Percentiles rank a stretch among this genome's conserved stretches.
These are phyloP conservation scores for Bacillus rossius DNA, from an alignment of 1,140 invertebrate genomes.

Conservation along the genomic window DNA sequence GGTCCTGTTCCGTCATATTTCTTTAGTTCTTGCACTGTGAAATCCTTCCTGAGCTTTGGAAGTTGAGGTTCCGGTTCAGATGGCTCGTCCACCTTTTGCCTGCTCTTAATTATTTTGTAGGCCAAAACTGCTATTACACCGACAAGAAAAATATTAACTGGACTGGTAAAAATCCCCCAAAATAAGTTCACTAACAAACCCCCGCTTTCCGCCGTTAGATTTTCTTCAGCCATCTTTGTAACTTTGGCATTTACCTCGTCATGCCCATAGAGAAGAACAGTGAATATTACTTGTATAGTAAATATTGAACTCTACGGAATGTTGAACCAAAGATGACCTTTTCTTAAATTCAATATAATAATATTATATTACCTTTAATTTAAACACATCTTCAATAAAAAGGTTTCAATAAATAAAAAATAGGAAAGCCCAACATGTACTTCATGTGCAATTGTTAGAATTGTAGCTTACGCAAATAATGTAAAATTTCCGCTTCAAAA, in stretches of 20 bases:
- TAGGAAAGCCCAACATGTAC: too few relatives aligned
- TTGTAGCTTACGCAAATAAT: too few relatives aligned
- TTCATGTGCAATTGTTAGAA: too few relatives aligned
- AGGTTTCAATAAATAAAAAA: too few relatives aligned
- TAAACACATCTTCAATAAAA: too few relatives aligned
- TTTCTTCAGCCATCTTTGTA: conserved; percentile 16
- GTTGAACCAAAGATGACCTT: too few relatives aligned
- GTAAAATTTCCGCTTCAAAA: too few relatives aligned
- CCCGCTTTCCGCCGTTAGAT: neutral
- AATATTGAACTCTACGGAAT: too few relatives aligned
- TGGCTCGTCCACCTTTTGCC: conserved; percentile 44
- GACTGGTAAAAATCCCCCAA: conserved; percentile 63
- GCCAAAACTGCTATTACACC: conserved; percentile 70
- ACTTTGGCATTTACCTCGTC: conserved; percentile 9
- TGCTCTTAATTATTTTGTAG: conserved; percentile 79
- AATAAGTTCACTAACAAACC: conserved; percentile 42
- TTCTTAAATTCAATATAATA: too few relatives aligned
- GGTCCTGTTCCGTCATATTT: conserved; percentile 74
- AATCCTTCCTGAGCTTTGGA: conserved; percentile 84
- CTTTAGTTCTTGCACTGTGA: conserved; percentile 83
- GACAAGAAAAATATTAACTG: conserved; percentile 72
- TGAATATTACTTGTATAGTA: too few relatives aligned
- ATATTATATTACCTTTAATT: too few relatives aligned
- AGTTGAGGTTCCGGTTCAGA: conserved; percentile 54
- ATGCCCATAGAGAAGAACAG: conserved; percentile 7